phyloP scores from a whole-genome alignment of 2,888 invertebrate genomes.

The Oxyteleia sp. region DNA sequence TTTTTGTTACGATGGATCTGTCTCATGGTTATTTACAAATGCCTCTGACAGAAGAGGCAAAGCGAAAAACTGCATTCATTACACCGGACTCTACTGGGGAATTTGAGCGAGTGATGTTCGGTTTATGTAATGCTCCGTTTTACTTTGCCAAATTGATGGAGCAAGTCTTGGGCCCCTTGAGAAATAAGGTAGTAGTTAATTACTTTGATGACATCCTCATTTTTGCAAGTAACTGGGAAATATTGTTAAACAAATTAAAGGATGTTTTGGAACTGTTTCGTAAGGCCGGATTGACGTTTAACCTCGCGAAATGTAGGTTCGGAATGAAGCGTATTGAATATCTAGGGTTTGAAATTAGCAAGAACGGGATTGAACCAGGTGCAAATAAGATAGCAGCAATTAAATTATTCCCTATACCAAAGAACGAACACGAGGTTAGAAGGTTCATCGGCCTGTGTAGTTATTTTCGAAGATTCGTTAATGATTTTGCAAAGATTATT shows the following conservation, averaged over 20 bases:
- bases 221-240: constrained; percentile 72
- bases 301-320: constrained; percentile 10
- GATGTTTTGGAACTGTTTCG: constrained; percentile 72
- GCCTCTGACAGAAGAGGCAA: constrained; percentile 45
- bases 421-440: constrained; percentile 2
- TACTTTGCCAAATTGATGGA: constrained; percentile 80
- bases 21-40: constrained; percentile 73
- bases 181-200: constrained; percentile 69
- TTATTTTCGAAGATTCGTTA: constrained; percentile 51
- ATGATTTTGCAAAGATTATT: constrained; percentile 23
- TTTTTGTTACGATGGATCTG: constrained; percentile 56
- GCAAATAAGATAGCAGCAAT: neutral
- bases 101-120: constrained; percentile 80
- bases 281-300: constrained; percentile 17
- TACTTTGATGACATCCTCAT: constrained; percentile 82
- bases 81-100: constrained; percentile 81
- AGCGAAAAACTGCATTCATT: constrained; percentile 77
- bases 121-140: constrained; percentile 79
- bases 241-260: constrained; percentile 75
- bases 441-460: constrained; percentile 29
- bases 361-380: constrained; percentile 1
- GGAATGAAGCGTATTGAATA: neutral
- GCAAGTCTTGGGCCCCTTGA: constrained; percentile 70
- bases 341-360: constrained; percentile 17
- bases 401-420: constrained; percentile 1